Evolutionary conservation across 1,140 invertebrate genomes (phyloP).

Genomic region (Cyphomyrmex costatus): DNA sequence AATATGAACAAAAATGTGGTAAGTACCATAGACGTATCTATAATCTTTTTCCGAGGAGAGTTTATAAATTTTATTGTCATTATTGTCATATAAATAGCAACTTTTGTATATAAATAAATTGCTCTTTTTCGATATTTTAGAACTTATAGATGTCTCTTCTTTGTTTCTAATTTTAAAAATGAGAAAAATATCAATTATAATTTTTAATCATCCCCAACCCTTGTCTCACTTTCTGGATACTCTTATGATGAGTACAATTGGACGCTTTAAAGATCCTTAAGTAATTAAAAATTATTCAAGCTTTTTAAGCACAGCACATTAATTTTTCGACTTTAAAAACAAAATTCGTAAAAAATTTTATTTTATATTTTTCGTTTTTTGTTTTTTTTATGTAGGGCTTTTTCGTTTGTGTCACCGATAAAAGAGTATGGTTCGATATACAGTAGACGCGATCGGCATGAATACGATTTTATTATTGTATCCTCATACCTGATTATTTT

Average conservation of each 20-base stretch:
- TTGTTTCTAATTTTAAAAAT: too few relatives aligned
- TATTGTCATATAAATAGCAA: too few relatives aligned
- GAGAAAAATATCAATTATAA: too few relatives aligned
- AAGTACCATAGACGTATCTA: too few relatives aligned
- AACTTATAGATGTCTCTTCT: too few relatives aligned
- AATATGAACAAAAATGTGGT: neutral
- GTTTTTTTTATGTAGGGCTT: neutral
- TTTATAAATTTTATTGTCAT: too few relatives aligned
- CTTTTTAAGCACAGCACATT: neutral
- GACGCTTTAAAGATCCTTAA: neutral
- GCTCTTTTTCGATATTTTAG: too few relatives aligned
- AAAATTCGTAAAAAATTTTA: conserved; percentile 5
- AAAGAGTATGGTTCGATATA: neutral
- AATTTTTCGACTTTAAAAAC: neutral
- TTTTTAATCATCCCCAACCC: too few relatives aligned
- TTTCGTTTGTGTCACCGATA: neutral
- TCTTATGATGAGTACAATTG: neutral
- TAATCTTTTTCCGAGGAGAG: too few relatives aligned
- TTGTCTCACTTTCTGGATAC: too few relatives aligned
- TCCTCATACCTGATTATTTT: conserved; percentile 55
- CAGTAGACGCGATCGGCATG: neutral
- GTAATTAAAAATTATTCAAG: neutral
- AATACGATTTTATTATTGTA: conserved; percentile 63
- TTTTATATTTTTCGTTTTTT: neutral
- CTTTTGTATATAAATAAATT: too few relatives aligned